Evolutionary conservation across 1,140 invertebrate species (phyloP).

Genomic region (Scaptomyza hsui): DNA sequence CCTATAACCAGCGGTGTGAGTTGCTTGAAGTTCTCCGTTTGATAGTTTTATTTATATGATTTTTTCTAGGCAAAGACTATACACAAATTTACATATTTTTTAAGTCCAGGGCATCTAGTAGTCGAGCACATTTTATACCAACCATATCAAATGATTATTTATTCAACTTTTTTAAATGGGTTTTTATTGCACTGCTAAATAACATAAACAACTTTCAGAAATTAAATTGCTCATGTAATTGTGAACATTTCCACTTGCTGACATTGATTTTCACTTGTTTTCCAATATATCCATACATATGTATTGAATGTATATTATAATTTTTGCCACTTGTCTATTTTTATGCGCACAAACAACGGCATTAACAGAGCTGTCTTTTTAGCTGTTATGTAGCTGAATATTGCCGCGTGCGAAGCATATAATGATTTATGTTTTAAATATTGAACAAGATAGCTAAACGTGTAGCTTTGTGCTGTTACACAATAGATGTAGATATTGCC

Average conservation of each 20-base stretch:
- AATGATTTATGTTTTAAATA: neutral
- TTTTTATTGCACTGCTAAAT: conserved; percentile 24
- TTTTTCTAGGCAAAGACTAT: neutral
- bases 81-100: neutral
- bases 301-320: conserved; percentile 17
- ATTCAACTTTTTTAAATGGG: conserved; percentile 13
- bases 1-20: neutral
- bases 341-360: conserved; percentile 30
- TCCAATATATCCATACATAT: conserved; percentile 1
- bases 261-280: conserved; percentile 63
- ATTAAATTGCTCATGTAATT: conserved; percentile 9
- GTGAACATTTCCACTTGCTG: conserved; percentile 53
- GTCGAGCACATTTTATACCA: neutral
- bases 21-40: neutral
- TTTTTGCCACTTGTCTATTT: conserved; percentile 55
- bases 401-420: neutral
- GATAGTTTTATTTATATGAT: neutral
- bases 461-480: neutral
- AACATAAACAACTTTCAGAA: conserved; percentile 12
- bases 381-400: conserved; percentile 2
- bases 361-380: conserved; percentile 15
- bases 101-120: conserved; percentile 6
- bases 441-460: neutral
- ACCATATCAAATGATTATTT: conserved; percentile 6
- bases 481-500: neutral